Evolutionary conservation across 2,113 vertebrate genomes (phyloP).

Genomic region (Thalassarche chlororhynchos): DNA sequence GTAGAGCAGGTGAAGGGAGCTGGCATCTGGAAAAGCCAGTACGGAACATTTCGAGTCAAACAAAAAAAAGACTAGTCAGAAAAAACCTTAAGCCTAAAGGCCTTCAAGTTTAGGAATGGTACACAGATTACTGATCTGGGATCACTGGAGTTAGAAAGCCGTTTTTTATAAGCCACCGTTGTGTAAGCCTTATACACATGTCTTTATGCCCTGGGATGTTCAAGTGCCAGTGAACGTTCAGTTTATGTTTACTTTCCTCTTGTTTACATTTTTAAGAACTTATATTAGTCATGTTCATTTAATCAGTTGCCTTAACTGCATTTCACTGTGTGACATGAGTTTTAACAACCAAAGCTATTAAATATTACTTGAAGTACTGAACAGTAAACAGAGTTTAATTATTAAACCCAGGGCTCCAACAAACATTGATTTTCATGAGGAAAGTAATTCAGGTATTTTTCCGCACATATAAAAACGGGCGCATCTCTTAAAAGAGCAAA

Average conservation of each 20-base stretch:
- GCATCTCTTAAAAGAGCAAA: not conserved
- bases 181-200: constrained; percentile 25
- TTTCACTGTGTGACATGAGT: not conserved
- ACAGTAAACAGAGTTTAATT: not conserved
- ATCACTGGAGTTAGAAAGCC: constrained; percentile 60
- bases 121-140: constrained; percentile 30
- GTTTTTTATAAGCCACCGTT: constrained; percentile 63
- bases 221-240: not conserved
- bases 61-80: not conserved
- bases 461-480: not conserved
- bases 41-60: constrained; percentile 44
- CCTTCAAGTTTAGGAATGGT: not conserved
- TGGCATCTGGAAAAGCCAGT: not conserved
- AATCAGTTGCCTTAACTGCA: not conserved
- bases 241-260: not conserved
- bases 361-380: not conserved
- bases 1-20: not conserved
- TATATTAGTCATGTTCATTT: not conserved
- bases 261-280: not conserved
- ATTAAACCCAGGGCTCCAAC: not conserved
- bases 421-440: not conserved
- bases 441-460: not conserved
- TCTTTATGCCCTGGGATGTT: not conserved
- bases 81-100: constrained; percentile 61
- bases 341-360: not conserved